Base-by-base conservation (phyloP, 1,140 invertebrate genomes). In the Sesamia nonagrioides region DNA sequence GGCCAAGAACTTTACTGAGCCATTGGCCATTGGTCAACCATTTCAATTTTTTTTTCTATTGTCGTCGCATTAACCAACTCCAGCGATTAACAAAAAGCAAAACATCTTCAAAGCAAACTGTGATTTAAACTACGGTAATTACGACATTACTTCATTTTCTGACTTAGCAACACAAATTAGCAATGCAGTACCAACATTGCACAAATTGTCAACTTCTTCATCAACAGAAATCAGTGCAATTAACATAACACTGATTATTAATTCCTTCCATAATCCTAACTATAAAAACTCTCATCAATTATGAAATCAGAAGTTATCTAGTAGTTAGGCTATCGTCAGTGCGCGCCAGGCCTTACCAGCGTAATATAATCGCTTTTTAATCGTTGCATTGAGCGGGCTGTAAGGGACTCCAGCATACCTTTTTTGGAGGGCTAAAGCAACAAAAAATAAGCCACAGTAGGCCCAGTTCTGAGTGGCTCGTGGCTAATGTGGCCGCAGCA, bases 261-360 rank as follows among this genome's bases (percentile, higher is more conserved):
- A 66, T 66, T 69, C 18, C 18, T 11, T 69, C 18, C 66, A 50
- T 33, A 27, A 69, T 48, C 66, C 27, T 56, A 0, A 11, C 18
- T 21, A 48, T 69, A 48, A 33, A 48, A 69, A 42, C 33, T 48
- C 42, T 27, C 66, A 45, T 69, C 66, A 69, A 69, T 69, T 69
- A 69, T 69, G 18, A 69, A 69, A 48, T 69, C 66, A 69, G 66
- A 69, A 69, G 42, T 50, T 42, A 69, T 69, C 66, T 50, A 69
- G 68, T 71, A 33, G 48, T 71, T 11, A 4, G 21, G 33, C 48
- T 9, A 52, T 17, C 45, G 21, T 15, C 6, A 71, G 33, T 71
- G 48, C 68, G 68, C 42, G 50, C 68, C n/a, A 27, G 37, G 15
- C 68, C 68, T 71, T 71, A 71, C 68, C 35, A 11, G 68, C 37